Percentiles rank a stretch among this genome's conserved stretches.
These are phyloP conservation scores for Cephus sareptanus DNA, from an alignment of 2,888 invertebrate genomes.

Conservation along the genomic window DNA sequence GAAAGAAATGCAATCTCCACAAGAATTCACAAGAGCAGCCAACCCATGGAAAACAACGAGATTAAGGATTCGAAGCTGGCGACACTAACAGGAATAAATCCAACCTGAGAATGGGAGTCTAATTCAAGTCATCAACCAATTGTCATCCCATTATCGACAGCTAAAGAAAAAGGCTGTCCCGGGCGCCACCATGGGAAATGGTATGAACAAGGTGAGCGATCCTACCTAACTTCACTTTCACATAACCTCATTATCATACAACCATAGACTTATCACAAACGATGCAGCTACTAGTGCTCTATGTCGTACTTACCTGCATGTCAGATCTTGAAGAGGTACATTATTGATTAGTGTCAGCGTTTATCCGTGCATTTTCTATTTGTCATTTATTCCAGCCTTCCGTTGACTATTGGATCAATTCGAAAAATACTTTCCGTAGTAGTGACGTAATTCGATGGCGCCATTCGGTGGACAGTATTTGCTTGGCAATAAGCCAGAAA, in stretches of 20 bases:
- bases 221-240: background rate
- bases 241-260: background rate
- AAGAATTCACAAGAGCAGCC: background rate
- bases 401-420: no score
- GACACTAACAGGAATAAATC: background rate
- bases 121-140: background rate
- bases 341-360: no score
- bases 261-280: background rate
- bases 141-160: background rate
- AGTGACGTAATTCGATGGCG: background rate
- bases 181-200: slow-evolving; percentile 81
- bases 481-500: background rate
- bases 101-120: background rate
- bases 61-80: background rate
- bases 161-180: background rate
- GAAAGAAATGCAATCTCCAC: background rate
- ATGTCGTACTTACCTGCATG: background rate
- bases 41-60: background rate
- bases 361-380: no score
- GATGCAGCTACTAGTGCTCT: background rate
- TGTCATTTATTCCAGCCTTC: no score
- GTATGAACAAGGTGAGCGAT: slow-evolving; percentile 84
- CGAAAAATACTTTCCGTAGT: background rate
- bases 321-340: background rate
- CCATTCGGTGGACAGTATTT: background rate